phyloP scores from a whole-genome alignment of 2,113 vertebrate species.

The Ifrita kowaldi region DNA sequence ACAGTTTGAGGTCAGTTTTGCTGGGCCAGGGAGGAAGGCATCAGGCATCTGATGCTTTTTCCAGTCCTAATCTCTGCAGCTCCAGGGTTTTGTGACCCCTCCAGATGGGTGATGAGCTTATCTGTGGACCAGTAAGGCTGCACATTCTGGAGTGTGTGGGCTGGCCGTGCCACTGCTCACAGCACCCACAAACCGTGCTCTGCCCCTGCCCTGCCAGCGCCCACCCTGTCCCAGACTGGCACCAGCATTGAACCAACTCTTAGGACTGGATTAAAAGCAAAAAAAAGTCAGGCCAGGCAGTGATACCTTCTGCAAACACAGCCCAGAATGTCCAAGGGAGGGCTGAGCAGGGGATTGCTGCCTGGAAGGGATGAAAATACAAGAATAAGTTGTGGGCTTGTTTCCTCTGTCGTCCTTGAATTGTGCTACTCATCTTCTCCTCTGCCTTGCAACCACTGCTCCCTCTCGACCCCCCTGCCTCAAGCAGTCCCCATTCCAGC shows the following conservation, averaged over 20 bases:
- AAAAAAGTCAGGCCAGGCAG: neutral
- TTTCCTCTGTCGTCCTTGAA: neutral
- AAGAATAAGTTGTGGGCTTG: neutral
- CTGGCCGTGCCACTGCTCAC: rapidly evolving
- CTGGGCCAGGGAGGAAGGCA: neutral
- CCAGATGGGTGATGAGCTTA: neutral
- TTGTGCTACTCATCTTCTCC: neutral
- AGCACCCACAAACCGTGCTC: neutral
- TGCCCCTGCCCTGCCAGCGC: neutral
- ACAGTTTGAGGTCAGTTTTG: neutral
- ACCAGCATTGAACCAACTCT: neutral
- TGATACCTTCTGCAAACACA: neutral
- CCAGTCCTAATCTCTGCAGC: neutral
- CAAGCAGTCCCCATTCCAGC: neutral
- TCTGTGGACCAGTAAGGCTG: neutral
- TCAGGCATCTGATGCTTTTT: neutral
- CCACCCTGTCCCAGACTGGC: neutral
- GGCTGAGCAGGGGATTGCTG: neutral
- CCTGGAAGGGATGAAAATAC: neutral
- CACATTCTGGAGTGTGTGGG: neutral
- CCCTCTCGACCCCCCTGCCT: neutral
- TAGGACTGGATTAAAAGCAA: neutral
- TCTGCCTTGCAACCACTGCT: neutral
- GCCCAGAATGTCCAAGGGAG: neutral
- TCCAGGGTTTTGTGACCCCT: neutral